A percentile compares a stretch with the other conserved stretches of the same genome.
Evolutionary conservation across 2,888 invertebrate species (phyloP).

Genomic region (Phyllotreta striolata): DNA sequence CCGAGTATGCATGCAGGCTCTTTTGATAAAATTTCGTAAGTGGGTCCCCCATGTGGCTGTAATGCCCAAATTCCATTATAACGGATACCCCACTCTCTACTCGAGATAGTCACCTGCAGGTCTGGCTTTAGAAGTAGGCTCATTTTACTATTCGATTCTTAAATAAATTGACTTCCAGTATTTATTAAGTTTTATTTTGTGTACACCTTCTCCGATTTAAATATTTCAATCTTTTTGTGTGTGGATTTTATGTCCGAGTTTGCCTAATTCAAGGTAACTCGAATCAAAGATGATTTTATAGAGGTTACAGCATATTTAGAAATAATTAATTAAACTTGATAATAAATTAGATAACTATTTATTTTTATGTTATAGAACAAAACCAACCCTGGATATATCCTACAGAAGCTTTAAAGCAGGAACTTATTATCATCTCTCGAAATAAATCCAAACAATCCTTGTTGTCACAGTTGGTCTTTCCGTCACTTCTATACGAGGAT

Average conservation of each 20-base stretch:
- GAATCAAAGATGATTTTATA: too few species aligned
- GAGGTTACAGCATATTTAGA: too few species aligned
- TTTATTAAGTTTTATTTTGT: not conserved
- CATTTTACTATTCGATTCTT: not conserved
- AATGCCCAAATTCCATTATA: constrained; percentile 55
- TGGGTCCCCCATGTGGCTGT: constrained; percentile 49
- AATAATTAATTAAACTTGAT: too few species aligned
- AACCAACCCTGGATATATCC: constrained; percentile 19
- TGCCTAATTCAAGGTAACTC: too few species aligned
- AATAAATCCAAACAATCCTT: constrained; percentile 56
- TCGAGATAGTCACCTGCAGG: constrained; percentile 40
- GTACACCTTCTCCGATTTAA: not conserved
- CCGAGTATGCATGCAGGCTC: constrained; percentile 25
- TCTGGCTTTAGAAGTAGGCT: constrained; percentile 6
- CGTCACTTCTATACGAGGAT: constrained; percentile 39
- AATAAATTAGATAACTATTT: too few species aligned
- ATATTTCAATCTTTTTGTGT: not conserved
- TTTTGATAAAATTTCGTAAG: constrained; percentile 34
- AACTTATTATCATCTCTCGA: constrained; percentile 54
- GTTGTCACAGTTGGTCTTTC: constrained; percentile 55
- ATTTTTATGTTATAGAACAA: not conserved
- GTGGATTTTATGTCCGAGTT: too few species aligned
- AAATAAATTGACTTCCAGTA: not conserved
- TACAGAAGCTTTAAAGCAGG: constrained; percentile 38
- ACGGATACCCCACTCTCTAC: constrained; percentile 44